A percentile compares a stretch with the other conserved stretches of the same genome.
These are phyloP conservation scores for Clanis bilineata DNA, from an alignment of 2,888 invertebrate species.

Conservation along the genomic window DNA sequence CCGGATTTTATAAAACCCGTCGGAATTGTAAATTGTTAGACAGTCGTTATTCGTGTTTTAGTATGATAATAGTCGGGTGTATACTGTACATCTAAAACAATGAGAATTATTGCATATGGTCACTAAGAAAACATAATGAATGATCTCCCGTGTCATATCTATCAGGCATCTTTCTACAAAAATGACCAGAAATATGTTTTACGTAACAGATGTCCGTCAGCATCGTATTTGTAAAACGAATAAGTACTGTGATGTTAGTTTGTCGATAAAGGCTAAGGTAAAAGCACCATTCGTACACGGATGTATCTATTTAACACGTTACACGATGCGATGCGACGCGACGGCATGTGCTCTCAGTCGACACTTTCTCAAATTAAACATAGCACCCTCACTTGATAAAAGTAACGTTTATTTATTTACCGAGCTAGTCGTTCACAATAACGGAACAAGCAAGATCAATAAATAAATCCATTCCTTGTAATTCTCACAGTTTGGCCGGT, in stretches of 20 bases:
- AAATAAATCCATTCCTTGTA: conserved; percentile 79
- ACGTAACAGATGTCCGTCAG: conserved; percentile 29
- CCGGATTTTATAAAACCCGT: conserved; percentile 2
- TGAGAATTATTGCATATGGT: neutral
- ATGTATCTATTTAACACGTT: conserved; percentile 51
- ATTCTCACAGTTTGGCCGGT: conserved; percentile 73
- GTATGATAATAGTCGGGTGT: neutral
- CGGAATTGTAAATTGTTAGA: conserved; percentile 4
- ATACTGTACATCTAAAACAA: neutral
- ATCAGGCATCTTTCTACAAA: neutral
- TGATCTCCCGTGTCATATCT: neutral
- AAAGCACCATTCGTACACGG: conserved; percentile 39
- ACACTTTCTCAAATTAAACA: conserved; percentile 46
- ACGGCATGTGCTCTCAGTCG: conserved; percentile 32
- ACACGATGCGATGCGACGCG: too few species aligned
- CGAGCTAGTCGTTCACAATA: conserved; percentile 57
- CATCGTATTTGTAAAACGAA: conserved; percentile 31
- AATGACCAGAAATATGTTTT: conserved; percentile 18
- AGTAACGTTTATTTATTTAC: conserved; percentile 62
- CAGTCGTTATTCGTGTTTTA: conserved; percentile 2
- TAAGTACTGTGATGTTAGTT: conserved; percentile 29
- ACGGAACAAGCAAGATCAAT: conserved; percentile 75
- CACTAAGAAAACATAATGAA: neutral
- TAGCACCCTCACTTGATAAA: conserved; percentile 41
- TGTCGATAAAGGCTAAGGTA: conserved; percentile 28